phyloP scores from a whole-genome alignment of 2,113 vertebrate genomes.

The Nymphicus hollandicus region DNA sequence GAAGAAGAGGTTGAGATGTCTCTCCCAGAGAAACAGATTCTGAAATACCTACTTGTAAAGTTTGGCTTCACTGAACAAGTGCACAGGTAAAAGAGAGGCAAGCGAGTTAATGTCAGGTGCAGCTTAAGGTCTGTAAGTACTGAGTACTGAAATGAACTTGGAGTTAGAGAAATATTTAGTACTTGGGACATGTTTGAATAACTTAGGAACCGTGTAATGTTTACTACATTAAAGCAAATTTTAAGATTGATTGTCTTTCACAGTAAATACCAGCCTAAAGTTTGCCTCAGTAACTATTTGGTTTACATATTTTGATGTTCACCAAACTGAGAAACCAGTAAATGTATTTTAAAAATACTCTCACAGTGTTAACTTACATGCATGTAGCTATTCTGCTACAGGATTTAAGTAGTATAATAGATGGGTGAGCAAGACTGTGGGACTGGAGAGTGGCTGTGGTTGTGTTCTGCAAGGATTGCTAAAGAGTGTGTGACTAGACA shows the following conservation, averaged over 20 bases:
- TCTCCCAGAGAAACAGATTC: background rate
- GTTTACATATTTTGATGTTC: background rate
- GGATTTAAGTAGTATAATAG: background rate
- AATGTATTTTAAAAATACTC: background rate
- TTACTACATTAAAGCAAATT: background rate
- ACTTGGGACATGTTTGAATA: background rate
- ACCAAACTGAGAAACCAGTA: background rate
- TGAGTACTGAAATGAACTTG: background rate
- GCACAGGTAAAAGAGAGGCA: background rate
- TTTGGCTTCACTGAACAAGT: background rate
- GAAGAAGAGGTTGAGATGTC: background rate
- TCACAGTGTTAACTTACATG: background rate
- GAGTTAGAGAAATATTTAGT: background rate
- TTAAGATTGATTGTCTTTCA: background rate
- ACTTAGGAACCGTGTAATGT: background rate
- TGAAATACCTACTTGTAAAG: background rate
- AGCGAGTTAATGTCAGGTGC: background rate
- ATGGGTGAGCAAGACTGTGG: too few relatives aligned
- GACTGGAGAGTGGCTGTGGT: accelerated
- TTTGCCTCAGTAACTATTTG: background rate
- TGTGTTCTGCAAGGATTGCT: background rate
- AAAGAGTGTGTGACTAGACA: background rate
- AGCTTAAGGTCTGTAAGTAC: background rate
- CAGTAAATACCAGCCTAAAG: background rate
- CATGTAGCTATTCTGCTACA: background rate